Base-by-base conservation (phyloP, 2,888 invertebrate genomes). In the Caenorhabditis sp. region DNA sequence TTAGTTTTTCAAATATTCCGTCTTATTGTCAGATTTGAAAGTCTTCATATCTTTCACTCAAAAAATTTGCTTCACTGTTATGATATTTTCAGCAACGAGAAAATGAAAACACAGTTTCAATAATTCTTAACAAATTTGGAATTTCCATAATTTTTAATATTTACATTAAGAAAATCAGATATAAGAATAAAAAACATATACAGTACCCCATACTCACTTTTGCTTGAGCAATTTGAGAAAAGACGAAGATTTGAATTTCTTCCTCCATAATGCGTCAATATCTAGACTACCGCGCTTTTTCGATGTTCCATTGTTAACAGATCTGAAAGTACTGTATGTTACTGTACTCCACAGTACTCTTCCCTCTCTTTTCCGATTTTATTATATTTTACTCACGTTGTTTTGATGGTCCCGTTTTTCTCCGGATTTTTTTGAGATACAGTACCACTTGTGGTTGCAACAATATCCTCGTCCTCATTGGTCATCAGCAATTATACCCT, bases 231-330 rank as follows among this genome's bases (percentile, higher is more conserved):
- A 43, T 43, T 43, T 43, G 43, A 43, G 43, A 43, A 43, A 43
- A 43, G 12, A 17, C 43, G 43, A 8, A 27, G 67, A 66, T 36
- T 72, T 67, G 25, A 72, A 62, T 27, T 70, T 70, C 59, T 67
- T 70, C 54, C 67, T 67, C 74, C 74, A 75, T 1, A 75, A 21
- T 4, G 70, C 74, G 25, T 75, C 74, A 14, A 75, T 69, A 23
- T 75, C 74, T 2, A 75, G 56, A 14, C 59, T 67, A 61, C 62
- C 63, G 4, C 70, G 66, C 20, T 70, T 75, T 58, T 67, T 70
- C 43, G 63, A 61, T 0, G 56, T 63, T 7, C 63, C 63, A 20
- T 59, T 31, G 31, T 31, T 62, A 26, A 23, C 5, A 17, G 17
- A 12, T 63, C 67, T 67, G 52, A 26, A 67, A 62, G 31, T 31